These are phyloP conservation scores for Pharmacophagus antenor DNA, from an alignment of 2,888 invertebrate genomes.

Conservation along the genomic window DNA sequence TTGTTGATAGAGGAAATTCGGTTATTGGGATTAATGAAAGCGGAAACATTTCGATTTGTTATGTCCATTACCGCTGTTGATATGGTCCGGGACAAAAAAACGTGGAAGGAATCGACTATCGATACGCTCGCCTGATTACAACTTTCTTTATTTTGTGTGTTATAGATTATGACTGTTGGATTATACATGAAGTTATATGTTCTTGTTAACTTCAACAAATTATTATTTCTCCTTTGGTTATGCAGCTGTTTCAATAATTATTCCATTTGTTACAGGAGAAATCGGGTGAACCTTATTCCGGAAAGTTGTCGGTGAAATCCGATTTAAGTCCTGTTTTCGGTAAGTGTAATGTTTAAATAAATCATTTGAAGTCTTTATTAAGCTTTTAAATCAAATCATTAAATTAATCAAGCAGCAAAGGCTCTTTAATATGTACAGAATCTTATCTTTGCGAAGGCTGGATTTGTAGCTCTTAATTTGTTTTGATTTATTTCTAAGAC, in stretches of 20 bases:
- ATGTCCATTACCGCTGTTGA: constrained; percentile 40
- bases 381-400: background rate
- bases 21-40: constrained; percentile 56
- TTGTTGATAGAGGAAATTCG: constrained; percentile 50
- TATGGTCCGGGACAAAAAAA: constrained; percentile 39
- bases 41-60: constrained; percentile 56
- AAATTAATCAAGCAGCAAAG: too few species aligned
- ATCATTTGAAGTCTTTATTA: background rate
- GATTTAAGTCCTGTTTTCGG: constrained; percentile 94
- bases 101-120: constrained; percentile 34
- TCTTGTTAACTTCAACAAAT: too few species aligned
- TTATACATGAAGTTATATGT: background rate
- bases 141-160: constrained; percentile 6
- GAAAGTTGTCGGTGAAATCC: constrained; percentile 90
- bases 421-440: too few species aligned
- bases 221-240: background rate
- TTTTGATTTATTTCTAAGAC: too few species aligned
- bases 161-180: constrained; percentile 5
- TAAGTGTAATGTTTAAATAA: constrained; percentile 75
- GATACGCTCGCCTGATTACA: constrained; percentile 31
- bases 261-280: constrained; percentile 87
- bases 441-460: too few species aligned
- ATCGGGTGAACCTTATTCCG: constrained; percentile 87
- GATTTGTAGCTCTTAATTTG: too few species aligned
- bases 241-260: constrained; percentile 5